Evolutionary conservation across 2,797 vertebrate genomes (phyloP).

Genomic region (Odontamblyopus rebecca): DNA sequence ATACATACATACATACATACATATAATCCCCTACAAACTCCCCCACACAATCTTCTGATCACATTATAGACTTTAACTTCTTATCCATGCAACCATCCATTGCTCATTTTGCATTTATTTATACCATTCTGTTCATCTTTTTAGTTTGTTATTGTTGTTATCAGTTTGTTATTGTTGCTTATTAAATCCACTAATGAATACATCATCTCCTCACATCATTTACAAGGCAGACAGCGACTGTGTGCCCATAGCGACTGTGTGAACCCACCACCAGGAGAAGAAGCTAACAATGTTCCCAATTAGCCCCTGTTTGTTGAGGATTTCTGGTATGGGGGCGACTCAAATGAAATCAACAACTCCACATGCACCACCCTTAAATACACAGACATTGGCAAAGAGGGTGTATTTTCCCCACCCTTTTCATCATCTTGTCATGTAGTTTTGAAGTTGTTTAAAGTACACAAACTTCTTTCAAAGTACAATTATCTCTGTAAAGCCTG

Average conservation of each 20-base stretch:
- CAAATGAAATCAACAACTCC: neutral
- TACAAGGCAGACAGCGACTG: neutral
- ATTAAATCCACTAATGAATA: neutral
- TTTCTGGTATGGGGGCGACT: neutral
- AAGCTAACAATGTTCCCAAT: neutral
- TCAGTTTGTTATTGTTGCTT: neutral
- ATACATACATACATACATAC: no score
- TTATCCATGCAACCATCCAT: neutral
- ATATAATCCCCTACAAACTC: neutral
- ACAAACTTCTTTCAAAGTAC: neutral
- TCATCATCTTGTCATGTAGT: neutral
- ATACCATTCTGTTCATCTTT: neutral
- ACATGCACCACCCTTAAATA: neutral
- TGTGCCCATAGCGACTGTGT: neutral
- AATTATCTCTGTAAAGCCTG: neutral
- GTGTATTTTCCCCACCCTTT: neutral
- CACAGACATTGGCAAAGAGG: neutral
- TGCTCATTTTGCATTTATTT: neutral
- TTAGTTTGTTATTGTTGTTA: no score
- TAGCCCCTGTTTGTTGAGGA: neutral
- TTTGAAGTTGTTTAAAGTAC: neutral
- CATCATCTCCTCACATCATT: neutral
- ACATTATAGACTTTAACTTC: neutral
- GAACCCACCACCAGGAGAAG: neutral
- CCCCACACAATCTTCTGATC: neutral